Conservation (phyloP, 1,140 invertebrate species). For the Conus betulinus region DNA sequence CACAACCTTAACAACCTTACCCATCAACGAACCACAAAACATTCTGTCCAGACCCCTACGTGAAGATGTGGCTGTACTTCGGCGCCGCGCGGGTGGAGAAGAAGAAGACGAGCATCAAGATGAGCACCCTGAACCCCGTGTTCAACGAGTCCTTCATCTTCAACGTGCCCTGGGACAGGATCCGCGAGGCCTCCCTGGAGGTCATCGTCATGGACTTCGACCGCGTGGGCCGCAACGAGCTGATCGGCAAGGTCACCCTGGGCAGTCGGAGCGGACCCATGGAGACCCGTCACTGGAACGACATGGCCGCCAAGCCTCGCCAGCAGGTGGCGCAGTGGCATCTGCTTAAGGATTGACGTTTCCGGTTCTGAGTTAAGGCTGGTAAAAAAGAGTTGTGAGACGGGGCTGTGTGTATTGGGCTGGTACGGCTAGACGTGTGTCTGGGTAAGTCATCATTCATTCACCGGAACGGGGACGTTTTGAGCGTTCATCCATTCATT, state of each 20-base stretch:
- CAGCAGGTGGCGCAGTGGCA: slow-evolving; percentile 92
- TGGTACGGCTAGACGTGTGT: too few relatives aligned
- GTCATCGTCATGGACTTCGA: slow-evolving; percentile 95
- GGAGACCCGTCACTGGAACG: slow-evolving; percentile 91
- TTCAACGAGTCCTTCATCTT: slow-evolving; percentile 81
- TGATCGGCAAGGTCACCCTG: slow-evolving; percentile 90
- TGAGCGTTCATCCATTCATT: too few relatives aligned
- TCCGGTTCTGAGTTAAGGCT: too few relatives aligned
- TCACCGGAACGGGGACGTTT: too few relatives aligned
- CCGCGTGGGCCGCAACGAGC: slow-evolving; percentile 90
- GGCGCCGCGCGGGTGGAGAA: slow-evolving; percentile 79
- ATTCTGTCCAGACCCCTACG: slow-evolving; percentile 79
- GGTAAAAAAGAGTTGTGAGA: too few relatives aligned
- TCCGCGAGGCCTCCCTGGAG: slow-evolving; percentile 88
- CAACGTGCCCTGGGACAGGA: slow-evolving; percentile 81
- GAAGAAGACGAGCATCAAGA: slow-evolving; percentile 80
- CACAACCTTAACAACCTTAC: too few relatives aligned
- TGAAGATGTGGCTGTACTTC: slow-evolving; percentile 79
- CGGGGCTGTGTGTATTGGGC: too few relatives aligned
- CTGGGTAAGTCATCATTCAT: too few relatives aligned
- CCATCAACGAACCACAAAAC: neutral
- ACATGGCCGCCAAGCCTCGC: slow-evolving; percentile 90
- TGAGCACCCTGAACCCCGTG: slow-evolving; percentile 79
- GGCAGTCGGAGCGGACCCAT: slow-evolving; percentile 87
- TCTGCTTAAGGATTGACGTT: slow-evolving; percentile 79